Percentiles rank a stretch among this genome's conserved stretches.
Conservation (phyloP, 2,888 invertebrate genomes). For the Mactromeris polynyma region DNA sequence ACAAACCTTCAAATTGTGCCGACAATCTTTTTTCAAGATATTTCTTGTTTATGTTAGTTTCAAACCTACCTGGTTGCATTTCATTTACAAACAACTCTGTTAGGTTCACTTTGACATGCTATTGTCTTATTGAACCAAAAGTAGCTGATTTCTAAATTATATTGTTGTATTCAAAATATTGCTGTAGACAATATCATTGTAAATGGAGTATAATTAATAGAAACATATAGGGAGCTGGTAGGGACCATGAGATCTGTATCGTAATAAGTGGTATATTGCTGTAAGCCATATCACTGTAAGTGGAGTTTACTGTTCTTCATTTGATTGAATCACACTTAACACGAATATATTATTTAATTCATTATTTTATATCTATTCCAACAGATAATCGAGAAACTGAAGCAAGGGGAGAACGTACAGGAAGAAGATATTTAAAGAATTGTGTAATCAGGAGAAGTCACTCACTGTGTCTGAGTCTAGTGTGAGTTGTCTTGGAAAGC, state of each 20-base stretch:
- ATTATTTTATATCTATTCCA: conserved; percentile 29
- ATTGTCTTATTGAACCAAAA: too few species aligned
- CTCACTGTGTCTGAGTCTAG: neutral
- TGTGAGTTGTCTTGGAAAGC: neutral
- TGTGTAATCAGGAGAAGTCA: neutral
- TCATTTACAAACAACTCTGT: too few species aligned
- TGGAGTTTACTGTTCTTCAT: neutral
- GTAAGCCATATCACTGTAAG: neutral
- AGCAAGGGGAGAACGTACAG: conserved; percentile 80
- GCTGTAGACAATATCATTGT: neutral
- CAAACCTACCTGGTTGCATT: too few species aligned
- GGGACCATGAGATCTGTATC: neutral
- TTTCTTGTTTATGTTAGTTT: too few species aligned
- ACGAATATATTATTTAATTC: neutral
- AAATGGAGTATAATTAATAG: too few species aligned
- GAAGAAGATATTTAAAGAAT: conserved; percentile 70
- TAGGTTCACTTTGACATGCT: too few species aligned
- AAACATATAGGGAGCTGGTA: too few species aligned
- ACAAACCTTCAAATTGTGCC: too few species aligned
- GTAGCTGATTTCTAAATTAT: too few species aligned
- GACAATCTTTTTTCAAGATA: too few species aligned
- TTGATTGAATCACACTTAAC: neutral
- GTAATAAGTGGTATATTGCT: neutral
- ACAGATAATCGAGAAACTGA: conserved; percentile 83
- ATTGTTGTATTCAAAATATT: too few species aligned